These are phyloP conservation scores for Heterotilapia buettikoferi DNA, from an alignment of 2,113 vertebrate species.

Conservation along the genomic window DNA sequence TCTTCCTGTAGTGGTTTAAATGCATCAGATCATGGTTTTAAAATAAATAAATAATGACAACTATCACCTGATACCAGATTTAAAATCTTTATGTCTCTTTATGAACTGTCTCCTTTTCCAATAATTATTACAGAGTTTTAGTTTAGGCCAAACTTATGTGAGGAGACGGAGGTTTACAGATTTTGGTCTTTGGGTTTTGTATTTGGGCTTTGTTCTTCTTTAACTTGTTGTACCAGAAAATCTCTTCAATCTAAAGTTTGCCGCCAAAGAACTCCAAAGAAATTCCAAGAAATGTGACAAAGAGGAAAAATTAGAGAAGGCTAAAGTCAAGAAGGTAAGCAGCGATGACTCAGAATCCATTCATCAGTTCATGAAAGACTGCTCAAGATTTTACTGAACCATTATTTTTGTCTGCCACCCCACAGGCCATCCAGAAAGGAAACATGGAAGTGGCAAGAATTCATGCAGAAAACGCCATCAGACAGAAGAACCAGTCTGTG, in stretches of 20 bases:
- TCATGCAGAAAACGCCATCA: slow-evolving; percentile 94
- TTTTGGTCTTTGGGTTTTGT: background rate
- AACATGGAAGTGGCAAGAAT: slow-evolving; percentile 94
- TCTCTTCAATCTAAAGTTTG: slow-evolving; percentile 90
- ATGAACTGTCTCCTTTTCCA: background rate
- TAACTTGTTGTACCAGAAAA: slow-evolving; percentile 74
- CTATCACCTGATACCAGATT: background rate
- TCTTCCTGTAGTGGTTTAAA: background rate
- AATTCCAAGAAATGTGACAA: slow-evolving; percentile 92
- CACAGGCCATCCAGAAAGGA: slow-evolving; percentile 93
- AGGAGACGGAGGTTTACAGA: background rate
- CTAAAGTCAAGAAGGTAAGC: slow-evolving; percentile 91
- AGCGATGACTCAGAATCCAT: background rate
- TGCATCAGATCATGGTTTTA: background rate
- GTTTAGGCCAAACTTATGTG: background rate
- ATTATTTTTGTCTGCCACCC: background rate
- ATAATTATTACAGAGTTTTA: background rate
- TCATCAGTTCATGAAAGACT: background rate
- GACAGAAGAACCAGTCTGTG: slow-evolving; percentile 96
- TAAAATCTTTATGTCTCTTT: background rate
- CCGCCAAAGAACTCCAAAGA: slow-evolving; percentile 87
- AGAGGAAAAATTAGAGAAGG: slow-evolving; percentile 88
- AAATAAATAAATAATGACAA: background rate
- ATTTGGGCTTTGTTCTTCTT: slow-evolving; percentile 30
- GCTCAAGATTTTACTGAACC: background rate